These are phyloP conservation scores for Sylvicola fuscatus DNA, from an alignment of 2,888 invertebrate species.

Conservation along the genomic window DNA sequence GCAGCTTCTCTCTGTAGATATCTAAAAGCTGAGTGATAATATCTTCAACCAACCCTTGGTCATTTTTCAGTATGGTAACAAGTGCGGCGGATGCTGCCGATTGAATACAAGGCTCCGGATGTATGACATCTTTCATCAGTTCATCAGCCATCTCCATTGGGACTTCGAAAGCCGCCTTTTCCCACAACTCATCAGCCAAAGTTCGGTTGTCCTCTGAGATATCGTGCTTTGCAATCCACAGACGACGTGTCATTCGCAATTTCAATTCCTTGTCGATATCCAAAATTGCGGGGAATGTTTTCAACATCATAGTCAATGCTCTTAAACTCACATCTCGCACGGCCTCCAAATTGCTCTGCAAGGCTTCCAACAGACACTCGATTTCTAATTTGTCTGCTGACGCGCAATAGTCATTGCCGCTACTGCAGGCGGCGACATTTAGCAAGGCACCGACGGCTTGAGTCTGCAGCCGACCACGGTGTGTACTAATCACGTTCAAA, in stretches of 20 bases:
- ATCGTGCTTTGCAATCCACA: conserved; percentile 75
- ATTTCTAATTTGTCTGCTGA: conserved; percentile 48
- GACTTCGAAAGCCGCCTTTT: conserved; percentile 28
- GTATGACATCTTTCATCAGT: conserved; percentile 47
- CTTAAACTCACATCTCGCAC: conserved; percentile 65
- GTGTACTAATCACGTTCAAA: conserved; percentile 50
- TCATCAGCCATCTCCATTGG: conserved; percentile 25
- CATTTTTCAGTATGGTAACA: conserved; percentile 38
- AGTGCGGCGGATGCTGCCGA: conserved; percentile 64
- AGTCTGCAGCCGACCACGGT: conserved; percentile 50
- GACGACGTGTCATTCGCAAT: conserved; percentile 41
- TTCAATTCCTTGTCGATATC: conserved; percentile 35
- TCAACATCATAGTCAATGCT: conserved; percentile 40
- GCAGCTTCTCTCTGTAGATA: conserved; percentile 55
- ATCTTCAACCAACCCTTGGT: conserved; percentile 29
- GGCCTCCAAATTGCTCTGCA: conserved; percentile 47
- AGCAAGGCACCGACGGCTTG: conserved; percentile 60
- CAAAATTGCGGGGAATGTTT: conserved; percentile 38
- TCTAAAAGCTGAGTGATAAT: conserved; percentile 44
- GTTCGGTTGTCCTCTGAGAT: conserved; percentile 48
- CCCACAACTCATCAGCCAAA: conserved; percentile 43
- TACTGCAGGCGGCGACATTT: conserved; percentile 56
- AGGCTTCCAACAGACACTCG: conserved; percentile 47
- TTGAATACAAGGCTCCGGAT: conserved; percentile 65
- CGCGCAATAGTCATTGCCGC: conserved; percentile 42